Conservation (phyloP, 2,113 vertebrate species). For the Lophura nycthemera region DNA sequence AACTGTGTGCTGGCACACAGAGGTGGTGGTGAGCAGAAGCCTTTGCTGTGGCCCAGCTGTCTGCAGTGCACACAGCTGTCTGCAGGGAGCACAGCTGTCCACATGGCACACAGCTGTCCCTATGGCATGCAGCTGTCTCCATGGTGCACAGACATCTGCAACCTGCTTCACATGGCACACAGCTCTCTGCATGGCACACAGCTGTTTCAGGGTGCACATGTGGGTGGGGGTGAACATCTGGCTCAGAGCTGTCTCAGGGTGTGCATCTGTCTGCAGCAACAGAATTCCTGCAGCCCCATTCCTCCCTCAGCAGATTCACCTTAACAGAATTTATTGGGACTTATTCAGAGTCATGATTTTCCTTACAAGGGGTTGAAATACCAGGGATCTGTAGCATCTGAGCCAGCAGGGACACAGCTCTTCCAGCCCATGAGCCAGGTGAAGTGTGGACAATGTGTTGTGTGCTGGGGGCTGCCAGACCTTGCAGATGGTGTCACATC, state of each 20-base stretch:
- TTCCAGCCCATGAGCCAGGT: not conserved
- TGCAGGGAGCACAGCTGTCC: not conserved
- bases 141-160: not conserved
- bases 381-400: not conserved
- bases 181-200: not conserved
- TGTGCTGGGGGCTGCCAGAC: not conserved
- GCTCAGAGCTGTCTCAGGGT: not conserved
- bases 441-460: accelerated
- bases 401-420: not conserved
- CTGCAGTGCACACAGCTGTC: not conserved
- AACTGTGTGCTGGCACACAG: accelerated
- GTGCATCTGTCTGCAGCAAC: not conserved
- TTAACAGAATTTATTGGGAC: not conserved
- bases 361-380: not conserved
- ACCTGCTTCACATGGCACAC: not conserved
- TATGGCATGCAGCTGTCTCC: not conserved
- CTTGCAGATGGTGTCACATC: not conserved
- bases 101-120: not conserved
- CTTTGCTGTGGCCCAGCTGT: not conserved
- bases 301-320: not conserved
- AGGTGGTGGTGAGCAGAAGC: not conserved
- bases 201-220: not conserved
- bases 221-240: not conserved
- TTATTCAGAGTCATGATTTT: not conserved
- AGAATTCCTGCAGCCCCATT: not conserved